Percentiles rank a stretch among this genome's conserved stretches.
These are phyloP conservation scores for Microcebus griseorufus DNA, from an alignment of 2,113 vertebrate genomes.

Conservation along the genomic window DNA sequence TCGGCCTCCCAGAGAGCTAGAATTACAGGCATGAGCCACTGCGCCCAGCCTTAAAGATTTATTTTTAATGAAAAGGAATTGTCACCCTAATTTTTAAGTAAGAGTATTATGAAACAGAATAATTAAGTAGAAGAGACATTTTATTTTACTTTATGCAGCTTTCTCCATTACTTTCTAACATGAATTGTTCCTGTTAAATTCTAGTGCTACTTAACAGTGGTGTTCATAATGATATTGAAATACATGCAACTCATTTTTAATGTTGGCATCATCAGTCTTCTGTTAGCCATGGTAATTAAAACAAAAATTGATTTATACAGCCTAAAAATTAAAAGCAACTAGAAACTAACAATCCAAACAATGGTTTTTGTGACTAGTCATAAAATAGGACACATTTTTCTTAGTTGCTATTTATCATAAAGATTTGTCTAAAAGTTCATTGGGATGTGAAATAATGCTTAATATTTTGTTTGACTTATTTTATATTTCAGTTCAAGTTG, in stretches of 20 bases:
- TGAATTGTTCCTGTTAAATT: conserved; percentile 42
- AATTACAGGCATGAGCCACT: too few relatives aligned
- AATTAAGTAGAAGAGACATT: conserved; percentile 50
- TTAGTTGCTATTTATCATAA: neutral
- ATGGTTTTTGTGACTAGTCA: neutral
- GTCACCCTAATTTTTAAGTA: neutral
- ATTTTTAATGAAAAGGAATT: neutral
- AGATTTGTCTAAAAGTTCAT: neutral
- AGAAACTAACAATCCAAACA: conserved; percentile 24
- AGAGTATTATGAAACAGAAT: neutral
- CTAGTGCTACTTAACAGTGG: neutral
- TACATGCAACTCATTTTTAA: conserved; percentile 42
- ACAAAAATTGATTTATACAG: conserved; percentile 45
- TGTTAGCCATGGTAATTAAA: conserved; percentile 53
- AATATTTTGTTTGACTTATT: conserved; percentile 45
- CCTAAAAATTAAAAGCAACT: conserved; percentile 44
- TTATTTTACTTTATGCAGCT: conserved; percentile 38
- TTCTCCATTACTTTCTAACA: neutral
- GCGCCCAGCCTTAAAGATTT: too few relatives aligned
- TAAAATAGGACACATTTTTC: neutral
- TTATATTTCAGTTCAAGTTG: conserved; percentile 9
- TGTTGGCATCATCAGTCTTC: neutral
- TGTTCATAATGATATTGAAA: conserved; percentile 50
- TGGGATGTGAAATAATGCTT: neutral
- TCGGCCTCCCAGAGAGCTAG: too few relatives aligned